phyloP scores from a whole-genome alignment of 2,888 invertebrate genomes.

The Elysia crispata region DNA sequence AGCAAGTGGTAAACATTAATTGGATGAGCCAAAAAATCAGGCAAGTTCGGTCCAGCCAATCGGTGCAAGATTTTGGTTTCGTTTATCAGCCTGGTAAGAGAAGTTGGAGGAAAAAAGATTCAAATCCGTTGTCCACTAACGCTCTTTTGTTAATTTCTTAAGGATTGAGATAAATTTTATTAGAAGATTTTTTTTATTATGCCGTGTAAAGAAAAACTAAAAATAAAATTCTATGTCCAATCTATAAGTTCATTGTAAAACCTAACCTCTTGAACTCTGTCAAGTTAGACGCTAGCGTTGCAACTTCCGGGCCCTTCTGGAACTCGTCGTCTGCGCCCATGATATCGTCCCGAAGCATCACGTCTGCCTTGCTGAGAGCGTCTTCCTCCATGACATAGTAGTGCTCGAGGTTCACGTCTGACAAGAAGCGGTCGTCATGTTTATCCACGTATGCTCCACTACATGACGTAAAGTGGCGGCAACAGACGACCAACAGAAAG shows the following conservation, averaged over 20 bases:
- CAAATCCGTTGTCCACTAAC: no score
- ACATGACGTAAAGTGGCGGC: no score
- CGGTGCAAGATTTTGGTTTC: slow-evolving; percentile 58
- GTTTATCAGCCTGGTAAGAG: slow-evolving; percentile 54
- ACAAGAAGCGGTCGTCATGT: slow-evolving; percentile 38
- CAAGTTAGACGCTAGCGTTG: slow-evolving; percentile 30
- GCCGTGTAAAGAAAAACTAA: no score
- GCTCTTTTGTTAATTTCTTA: no score
- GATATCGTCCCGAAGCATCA: slow-evolving; percentile 38
- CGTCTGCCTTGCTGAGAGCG: slow-evolving; percentile 45
- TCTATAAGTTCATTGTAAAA: no score
- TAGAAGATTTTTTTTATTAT: no score
- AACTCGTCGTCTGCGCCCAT: slow-evolving; percentile 38
- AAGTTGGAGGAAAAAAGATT: background rate
- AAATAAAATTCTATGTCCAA: no score
- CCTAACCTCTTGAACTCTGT: slow-evolving; percentile 37
- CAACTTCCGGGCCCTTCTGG: slow-evolving; percentile 21
- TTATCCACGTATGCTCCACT: no score
- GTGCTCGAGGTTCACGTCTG: slow-evolving; percentile 43
- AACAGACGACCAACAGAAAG: no score
- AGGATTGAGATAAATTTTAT: no score
- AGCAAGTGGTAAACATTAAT: slow-evolving; percentile 63
- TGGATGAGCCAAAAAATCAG: slow-evolving; percentile 61
- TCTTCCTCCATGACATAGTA: slow-evolving; percentile 49
- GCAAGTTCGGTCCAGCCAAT: slow-evolving; percentile 44